Base-by-base conservation (phyloP, 2,888 invertebrate genomes). In the Sepiola atlantica region DNA sequence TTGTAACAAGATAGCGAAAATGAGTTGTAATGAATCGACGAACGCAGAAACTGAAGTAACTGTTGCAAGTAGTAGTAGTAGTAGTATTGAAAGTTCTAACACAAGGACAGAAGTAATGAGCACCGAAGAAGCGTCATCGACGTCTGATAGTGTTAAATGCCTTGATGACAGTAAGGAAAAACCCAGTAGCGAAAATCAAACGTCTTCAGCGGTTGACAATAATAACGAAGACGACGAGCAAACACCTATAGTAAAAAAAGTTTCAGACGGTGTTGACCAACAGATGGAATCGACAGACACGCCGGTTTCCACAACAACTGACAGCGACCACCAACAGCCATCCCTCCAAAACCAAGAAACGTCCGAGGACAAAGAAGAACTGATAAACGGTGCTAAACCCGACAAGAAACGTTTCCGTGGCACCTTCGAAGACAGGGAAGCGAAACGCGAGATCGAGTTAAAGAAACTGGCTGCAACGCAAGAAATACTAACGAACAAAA, bases 391-490 rank as follows among this genome's bases (percentile, higher is more conserved):
- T 90, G 77, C 54, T 32, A 91, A 61, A 55, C 55, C 77, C 16
- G 93, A 93, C 28, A 93, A 90, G 45, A 91, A 94, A 54, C 45
- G 92, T 61, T 57, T 92, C 55, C 92, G 94, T 90, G 92, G 77
- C 93, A 94, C 54, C 93, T 94, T 35, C 12, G 92, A 92, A 91
- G 32, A 35, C 35, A 14, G 91, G 55, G 35, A 45, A 94, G 45
- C 92, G 12, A 92, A 92, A 54, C 92, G 92, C 24, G 92, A 93
- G 57, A 32, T n/a, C 28, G 35, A 32, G 32, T 91, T 94, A 92
- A 94, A 61, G 95, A 95, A 94, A 94, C 95, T 95, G 54, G 95
- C 95, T 35, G 95, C 94, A 61, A 95, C 96, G 12, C 95, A 95
- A 94, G 91, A 95, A 35, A 94, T 96, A 18, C 94, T 96, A 45